Percentiles rank a stretch among this genome's conserved stretches.
phyloP scores from a whole-genome alignment of 1,140 invertebrate genomes.

The Acromyrmex echinatior region DNA sequence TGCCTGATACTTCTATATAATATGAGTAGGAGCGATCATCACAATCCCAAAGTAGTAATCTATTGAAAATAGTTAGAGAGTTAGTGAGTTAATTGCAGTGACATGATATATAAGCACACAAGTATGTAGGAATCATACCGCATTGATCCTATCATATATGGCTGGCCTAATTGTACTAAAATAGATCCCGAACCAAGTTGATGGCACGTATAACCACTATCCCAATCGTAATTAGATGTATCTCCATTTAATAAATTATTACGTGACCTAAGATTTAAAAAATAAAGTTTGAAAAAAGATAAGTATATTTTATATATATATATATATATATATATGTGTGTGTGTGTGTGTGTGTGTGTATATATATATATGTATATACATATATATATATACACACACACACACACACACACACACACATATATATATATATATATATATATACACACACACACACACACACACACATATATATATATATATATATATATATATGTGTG shows the following conservation, averaged over 20 bases:
- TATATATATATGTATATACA: no score
- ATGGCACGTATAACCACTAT: slow-evolving; percentile 99
- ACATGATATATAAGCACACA: neutral
- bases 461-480: no score
- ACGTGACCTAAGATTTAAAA: slow-evolving; percentile 89
- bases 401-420: no score
- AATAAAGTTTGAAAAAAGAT: slow-evolving; percentile 26
- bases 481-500: no score
- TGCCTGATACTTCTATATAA: slow-evolving; percentile 98
- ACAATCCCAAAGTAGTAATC: slow-evolving; percentile 98
- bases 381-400: no score
- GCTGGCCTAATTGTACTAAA: slow-evolving; percentile 97
- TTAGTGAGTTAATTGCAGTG: neutral
- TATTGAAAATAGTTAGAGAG: slow-evolving; percentile 75
- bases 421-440: no score
- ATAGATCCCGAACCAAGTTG: slow-evolving; percentile 98
- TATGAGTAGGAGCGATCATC: slow-evolving; percentile 98
- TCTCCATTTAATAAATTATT: slow-evolving; percentile 99
- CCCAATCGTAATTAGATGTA: slow-evolving; percentile 98
- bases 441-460: no score
- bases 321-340: no score
- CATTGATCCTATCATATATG: slow-evolving; percentile 97
- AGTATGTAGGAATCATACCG: slow-evolving; percentile 87
- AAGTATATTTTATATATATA: no score
- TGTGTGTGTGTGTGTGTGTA: no score